Evolutionary conservation across 2,113 vertebrate species (phyloP).

Genomic region (Strigops habroptila): DNA sequence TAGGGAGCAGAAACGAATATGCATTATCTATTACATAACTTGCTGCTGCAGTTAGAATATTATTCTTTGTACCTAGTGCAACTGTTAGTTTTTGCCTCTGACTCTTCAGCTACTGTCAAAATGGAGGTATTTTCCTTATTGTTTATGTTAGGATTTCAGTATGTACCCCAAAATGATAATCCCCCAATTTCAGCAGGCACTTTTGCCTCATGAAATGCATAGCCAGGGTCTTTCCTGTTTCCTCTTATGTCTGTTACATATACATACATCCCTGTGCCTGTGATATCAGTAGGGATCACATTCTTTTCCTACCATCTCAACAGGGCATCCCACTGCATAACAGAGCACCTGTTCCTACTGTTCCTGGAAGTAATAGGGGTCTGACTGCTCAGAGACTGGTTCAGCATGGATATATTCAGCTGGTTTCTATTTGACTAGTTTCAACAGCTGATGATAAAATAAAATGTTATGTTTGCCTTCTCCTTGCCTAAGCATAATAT

Average conservation of each 20-base stretch:
- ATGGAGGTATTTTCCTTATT: background rate
- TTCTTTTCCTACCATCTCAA: background rate
- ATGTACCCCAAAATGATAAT: background rate
- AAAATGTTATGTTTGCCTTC: background rate
- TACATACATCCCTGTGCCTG: background rate
- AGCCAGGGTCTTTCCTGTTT: background rate
- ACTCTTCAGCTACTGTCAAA: background rate
- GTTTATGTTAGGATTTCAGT: background rate
- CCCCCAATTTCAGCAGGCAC: background rate
- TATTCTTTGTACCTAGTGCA: background rate
- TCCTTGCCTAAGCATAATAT: background rate
- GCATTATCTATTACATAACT: background rate
- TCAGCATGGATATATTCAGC: background rate
- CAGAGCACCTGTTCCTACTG: background rate
- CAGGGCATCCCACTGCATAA: background rate
- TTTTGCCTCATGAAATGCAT: background rate
- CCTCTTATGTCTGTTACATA: background rate
- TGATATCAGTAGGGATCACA: background rate
- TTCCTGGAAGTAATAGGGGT: background rate
- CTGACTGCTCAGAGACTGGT: background rate
- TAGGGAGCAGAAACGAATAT: background rate
- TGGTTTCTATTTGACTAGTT: background rate
- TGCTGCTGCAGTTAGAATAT: background rate
- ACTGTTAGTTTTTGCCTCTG: background rate
- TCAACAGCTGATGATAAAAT: background rate